Evolutionary conservation across 2,113 vertebrate genomes (phyloP), one percentile per base, ranked within the genome.

Genomic region (Phalacrocorax carbo): DNA sequence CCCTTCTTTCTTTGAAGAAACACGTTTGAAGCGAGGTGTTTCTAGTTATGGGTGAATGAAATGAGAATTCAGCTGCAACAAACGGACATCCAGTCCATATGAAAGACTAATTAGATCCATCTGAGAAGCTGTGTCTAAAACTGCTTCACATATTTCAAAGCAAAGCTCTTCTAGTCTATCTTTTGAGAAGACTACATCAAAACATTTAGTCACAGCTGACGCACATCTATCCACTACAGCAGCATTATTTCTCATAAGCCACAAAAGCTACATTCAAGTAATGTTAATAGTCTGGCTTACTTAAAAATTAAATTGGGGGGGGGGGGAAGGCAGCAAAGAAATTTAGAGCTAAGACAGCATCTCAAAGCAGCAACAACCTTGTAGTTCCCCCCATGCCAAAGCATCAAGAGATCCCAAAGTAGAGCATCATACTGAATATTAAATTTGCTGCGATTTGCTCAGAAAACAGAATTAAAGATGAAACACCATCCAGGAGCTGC

Each of bases 91-190:
- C 98, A 98, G 98, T 97, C 97, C 90, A 95, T 98, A 98, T 96
- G 98, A 98, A 98, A 97, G 97, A 97, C 98, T 99, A 99, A 99
- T 99, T 98, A 98, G 98, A 98, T 98, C 98, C 99, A 99, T 99
- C 98, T 99, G 99, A 98, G 97, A 97, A 97, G 97, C 97, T 94
- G 95, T 95, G 97, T 96, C 97, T 97, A 97, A 98, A 97, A 98
- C 97, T 90, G 97, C 96, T 98, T 98, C 98, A 98, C 98, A 98
- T 98, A 97, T 98, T 98, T 98, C 98, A 98, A 98, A 98, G 98
- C 96, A 96, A 98, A 97, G 95, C 94, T 97, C 94, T 97, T 92
- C 93, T 91, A 82, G 89, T 95, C 97, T 95, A 96, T 94, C 97
- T 97, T 98, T 97, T 96, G 90, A 97, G 91, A 97, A 98, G 97